Conservation (phyloP, 2,888 invertebrate species). For the Drosophila borborema region DNA sequence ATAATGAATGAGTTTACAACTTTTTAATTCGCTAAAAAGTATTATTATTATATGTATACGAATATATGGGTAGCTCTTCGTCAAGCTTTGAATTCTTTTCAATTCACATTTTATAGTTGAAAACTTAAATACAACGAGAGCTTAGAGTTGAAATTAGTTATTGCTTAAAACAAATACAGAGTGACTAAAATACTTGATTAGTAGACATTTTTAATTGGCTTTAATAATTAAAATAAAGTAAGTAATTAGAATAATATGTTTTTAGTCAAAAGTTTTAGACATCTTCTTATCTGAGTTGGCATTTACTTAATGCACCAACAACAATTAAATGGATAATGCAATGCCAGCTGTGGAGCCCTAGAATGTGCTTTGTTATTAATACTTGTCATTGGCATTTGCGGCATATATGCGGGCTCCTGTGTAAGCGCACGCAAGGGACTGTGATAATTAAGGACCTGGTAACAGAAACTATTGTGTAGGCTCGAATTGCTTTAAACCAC, state of each 20-base stretch:
- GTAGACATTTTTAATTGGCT: too few relatives aligned
- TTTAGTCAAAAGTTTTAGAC: background rate
- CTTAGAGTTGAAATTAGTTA: too few relatives aligned
- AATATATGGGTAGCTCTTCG: too few relatives aligned
- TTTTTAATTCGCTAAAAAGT: too few relatives aligned
- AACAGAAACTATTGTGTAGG: slow-evolving; percentile 40
- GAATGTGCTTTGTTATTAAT: slow-evolving; percentile 55
- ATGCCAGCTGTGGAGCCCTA: background rate
- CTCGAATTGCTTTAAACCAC: slow-evolving; percentile 56
- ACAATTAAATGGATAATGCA: slow-evolving; percentile 62
- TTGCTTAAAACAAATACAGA: too few relatives aligned
- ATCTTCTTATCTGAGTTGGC: slow-evolving; percentile 10
- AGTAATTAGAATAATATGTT: background rate
- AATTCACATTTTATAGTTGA: too few relatives aligned
- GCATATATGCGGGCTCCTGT: slow-evolving; percentile 12
- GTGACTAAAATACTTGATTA: too few relatives aligned
- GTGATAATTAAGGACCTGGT: slow-evolving; percentile 34
- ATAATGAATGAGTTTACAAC: too few relatives aligned
- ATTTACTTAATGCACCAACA: slow-evolving; percentile 47
- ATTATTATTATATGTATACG: too few relatives aligned
- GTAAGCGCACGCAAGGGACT: slow-evolving; percentile 24
- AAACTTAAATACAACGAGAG: too few relatives aligned
- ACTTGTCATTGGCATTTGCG: slow-evolving; percentile 66
- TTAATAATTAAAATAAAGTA: too few relatives aligned
- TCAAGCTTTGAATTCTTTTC: too few relatives aligned